Percentiles rank a stretch among this genome's conserved stretches.
Evolutionary conservation across 2,888 invertebrate species (phyloP).

Genomic region (Ferdinandea cuprea): DNA sequence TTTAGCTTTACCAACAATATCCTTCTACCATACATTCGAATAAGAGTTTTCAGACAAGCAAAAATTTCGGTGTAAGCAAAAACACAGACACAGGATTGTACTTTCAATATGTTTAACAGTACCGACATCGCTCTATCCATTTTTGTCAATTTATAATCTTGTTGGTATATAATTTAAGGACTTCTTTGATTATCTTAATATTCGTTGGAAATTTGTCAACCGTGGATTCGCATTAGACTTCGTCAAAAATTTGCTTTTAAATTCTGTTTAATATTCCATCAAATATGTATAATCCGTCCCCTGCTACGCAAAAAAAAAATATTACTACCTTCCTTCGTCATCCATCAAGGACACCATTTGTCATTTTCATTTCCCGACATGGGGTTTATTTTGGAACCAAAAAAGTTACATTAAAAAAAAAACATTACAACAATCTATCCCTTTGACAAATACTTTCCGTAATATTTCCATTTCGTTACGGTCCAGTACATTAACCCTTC

Average conservation of each 20-base stretch:
- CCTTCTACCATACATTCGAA: too few species aligned
- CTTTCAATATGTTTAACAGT: too few species aligned
- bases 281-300: not conserved
- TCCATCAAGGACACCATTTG: conserved; percentile 1
- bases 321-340: not conserved
- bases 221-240: not conserved
- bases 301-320: not conserved
- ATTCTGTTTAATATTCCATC: not conserved
- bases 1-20: too few species aligned
- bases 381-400: not conserved
- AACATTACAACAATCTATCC: not conserved
- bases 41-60: too few species aligned
- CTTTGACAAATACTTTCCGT: not conserved
- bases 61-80: too few species aligned
- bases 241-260: not conserved
- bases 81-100: too few species aligned
- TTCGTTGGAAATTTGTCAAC: not conserved
- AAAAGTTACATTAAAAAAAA: not conserved
- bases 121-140: too few species aligned
- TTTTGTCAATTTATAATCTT: too few species aligned
- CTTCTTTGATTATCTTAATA: not conserved
- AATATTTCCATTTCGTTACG: conserved; percentile 4
- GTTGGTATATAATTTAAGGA: not conserved
- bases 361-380: not conserved
- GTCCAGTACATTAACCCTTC: conserved; percentile 33